These are phyloP conservation scores for Helarctos malayanus DNA, from an alignment of 2,797 vertebrate genomes.

Conservation along the genomic window DNA sequence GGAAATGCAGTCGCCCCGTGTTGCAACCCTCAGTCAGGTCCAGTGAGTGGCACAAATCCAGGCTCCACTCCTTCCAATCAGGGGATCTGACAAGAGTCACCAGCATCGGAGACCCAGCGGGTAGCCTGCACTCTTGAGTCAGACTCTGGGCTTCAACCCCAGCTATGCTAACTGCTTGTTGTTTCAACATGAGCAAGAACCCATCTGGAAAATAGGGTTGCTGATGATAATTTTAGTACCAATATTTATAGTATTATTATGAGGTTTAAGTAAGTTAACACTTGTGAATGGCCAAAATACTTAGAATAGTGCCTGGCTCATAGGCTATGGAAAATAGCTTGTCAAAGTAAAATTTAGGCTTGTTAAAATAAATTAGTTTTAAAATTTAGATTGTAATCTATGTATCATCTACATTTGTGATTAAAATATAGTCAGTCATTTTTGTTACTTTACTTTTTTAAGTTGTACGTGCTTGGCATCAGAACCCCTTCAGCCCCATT, in stretches of 20 bases:
- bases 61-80: not conserved
- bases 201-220: not conserved
- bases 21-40: not conserved
- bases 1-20: not conserved
- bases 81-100: not conserved
- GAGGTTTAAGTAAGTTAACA: conserved; percentile 24
- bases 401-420: not conserved
- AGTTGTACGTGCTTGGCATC: conserved; percentile 6
- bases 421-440: conserved; percentile 52
- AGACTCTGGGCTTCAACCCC: not conserved
- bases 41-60: not conserved
- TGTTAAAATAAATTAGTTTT: conserved; percentile 44
- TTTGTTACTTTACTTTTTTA: not conserved
- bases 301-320: not conserved
- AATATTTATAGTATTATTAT: not conserved
- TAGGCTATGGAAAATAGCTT: not conserved
- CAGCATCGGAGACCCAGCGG: not conserved
- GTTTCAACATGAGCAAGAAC: not conserved
- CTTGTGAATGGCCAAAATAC: not conserved
- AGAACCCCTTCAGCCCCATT: not conserved
- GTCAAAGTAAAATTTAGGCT: conserved; percentile 26
- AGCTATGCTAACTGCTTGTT: not conserved
- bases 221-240: not conserved
- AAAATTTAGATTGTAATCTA: conserved; percentile 27
- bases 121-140: not conserved